These are phyloP conservation scores for Meandrina meandrites DNA, from an alignment of 92 coral and sea anemone genomes.

Conservation along the genomic window DNA sequence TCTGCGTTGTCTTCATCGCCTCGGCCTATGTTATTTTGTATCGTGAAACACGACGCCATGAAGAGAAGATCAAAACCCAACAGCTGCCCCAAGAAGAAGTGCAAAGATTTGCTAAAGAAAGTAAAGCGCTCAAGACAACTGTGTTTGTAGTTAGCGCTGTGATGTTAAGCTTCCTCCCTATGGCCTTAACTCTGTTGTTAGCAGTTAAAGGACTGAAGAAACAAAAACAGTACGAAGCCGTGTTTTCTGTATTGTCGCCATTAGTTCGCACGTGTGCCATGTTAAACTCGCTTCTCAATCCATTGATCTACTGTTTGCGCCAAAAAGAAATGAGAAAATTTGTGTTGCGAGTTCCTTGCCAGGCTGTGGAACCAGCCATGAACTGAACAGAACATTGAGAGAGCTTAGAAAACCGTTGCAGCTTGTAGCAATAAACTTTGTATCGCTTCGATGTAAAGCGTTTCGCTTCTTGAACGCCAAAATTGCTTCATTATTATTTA, in stretches of 20 bases:
- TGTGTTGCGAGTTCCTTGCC: neutral
- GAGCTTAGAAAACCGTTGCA: neutral
- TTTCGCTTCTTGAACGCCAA: too few species aligned
- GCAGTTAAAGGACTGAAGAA: neutral
- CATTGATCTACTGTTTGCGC: neutral
- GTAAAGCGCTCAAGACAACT: neutral
- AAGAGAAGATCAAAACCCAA: neutral
- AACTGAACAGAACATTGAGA: neutral
- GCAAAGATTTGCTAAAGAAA: neutral
- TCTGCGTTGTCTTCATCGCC: neutral
- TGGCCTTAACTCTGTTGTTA: neutral
- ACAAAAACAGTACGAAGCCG: neutral
- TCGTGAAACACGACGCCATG: neutral
- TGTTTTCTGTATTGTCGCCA: neutral
- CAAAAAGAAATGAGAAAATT: neutral
- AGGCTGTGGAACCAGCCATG: neutral
- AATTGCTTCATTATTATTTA: too few species aligned
- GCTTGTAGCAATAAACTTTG: neutral
- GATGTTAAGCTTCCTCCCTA: neutral
- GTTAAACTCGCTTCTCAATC: neutral
- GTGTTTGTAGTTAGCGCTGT: neutral
- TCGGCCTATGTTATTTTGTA: neutral
- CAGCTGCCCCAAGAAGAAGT: neutral
- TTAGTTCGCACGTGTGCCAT: neutral
- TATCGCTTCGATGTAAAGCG: neutral